Conservation (phyloP, 2,113 vertebrate species). For the Nycticebus coucang region DNA sequence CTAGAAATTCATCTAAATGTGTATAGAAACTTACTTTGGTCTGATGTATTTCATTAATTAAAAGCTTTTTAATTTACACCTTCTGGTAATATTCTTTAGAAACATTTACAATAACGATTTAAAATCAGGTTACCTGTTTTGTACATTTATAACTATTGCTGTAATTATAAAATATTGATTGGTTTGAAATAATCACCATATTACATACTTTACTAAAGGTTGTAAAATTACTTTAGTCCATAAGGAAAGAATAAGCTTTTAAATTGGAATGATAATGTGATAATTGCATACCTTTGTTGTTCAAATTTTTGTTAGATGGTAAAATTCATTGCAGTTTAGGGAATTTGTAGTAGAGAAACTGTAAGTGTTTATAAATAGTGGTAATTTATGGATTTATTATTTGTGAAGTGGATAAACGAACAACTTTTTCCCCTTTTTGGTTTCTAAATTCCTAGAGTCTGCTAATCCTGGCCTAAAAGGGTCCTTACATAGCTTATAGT, state of each 20-base stretch:
- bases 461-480: not conserved
- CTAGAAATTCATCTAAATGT: not conserved
- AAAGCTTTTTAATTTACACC: not conserved
- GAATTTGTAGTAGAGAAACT: conserved; percentile 7
- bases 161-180: conserved; percentile 22
- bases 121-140: not conserved
- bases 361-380: not conserved
- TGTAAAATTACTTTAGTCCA: not conserved
- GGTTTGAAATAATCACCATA: not conserved
- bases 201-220: not conserved
- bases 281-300: not conserved
- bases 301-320: not conserved
- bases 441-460: not conserved
- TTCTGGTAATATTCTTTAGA: not conserved
- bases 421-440: not conserved
- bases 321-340: not conserved
- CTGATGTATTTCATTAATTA: not conserved
- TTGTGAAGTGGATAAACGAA: not conserved
- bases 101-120: not conserved
- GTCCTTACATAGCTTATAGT: not conserved
- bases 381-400: conserved; percentile 6
- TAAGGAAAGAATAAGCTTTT: not conserved
- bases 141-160: not conserved
- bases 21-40: not conserved
- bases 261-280: not conserved